These are phyloP conservation scores for Hippocampus barbouri DNA, from an alignment of 2,113 vertebrate genomes.

Conservation along the genomic window DNA sequence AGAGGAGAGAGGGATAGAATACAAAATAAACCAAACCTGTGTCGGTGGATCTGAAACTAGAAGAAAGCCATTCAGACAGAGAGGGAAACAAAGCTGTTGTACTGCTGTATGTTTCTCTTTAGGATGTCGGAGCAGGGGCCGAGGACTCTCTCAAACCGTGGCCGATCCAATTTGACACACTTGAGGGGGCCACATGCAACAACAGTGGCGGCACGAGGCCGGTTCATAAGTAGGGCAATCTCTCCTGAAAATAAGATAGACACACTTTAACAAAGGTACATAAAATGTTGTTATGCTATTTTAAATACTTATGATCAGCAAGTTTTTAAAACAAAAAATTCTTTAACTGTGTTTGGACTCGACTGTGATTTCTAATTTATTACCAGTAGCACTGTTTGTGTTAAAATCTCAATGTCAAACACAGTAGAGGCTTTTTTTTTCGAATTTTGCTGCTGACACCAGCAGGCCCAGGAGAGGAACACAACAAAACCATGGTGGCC, in stretches of 20 bases:
- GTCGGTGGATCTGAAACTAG: background rate
- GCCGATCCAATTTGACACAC: constrained; percentile 96
- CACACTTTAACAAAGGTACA: background rate
- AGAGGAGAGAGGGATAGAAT: background rate
- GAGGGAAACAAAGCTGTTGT: constrained; percentile 99
- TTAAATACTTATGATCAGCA: too few relatives aligned
- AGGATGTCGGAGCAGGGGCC: constrained; percentile 97
- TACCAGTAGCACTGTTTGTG: too few relatives aligned
- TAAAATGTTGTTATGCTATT: background rate
- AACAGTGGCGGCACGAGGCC: constrained; percentile 95
- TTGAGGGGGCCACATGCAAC: constrained; percentile 94
- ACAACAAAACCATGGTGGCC: too few relatives aligned
- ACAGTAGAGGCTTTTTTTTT: too few relatives aligned
- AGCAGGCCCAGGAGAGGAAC: too few relatives aligned
- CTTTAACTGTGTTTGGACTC: too few relatives aligned
- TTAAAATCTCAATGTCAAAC: too few relatives aligned
- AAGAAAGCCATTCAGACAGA: constrained; percentile 81
- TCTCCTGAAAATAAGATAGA: constrained; percentile 74
- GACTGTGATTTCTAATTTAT: too few relatives aligned
- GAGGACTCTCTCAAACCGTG: constrained; percentile 92
- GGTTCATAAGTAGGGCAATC: constrained; percentile 96
- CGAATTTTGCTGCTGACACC: too few relatives aligned
- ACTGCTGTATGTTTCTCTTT: constrained; percentile 99
- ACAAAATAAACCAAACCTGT: background rate
- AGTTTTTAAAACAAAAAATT: too few relatives aligned